Evolutionary conservation across 2,113 vertebrate genomes (phyloP).

Genomic region (Gallinago jamesoni): DNA sequence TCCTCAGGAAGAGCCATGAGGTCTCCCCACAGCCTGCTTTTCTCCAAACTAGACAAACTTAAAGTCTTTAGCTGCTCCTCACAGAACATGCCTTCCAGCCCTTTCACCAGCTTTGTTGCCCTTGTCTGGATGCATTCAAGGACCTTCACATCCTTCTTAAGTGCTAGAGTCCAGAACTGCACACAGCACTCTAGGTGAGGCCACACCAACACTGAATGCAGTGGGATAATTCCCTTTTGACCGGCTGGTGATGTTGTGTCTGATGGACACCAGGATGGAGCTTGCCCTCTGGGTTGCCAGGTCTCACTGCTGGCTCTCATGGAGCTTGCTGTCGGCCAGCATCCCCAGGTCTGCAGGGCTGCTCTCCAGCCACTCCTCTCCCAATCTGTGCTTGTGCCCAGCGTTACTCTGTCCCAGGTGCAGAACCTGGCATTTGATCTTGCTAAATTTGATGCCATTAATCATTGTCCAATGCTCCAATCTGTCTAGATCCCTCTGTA

Average conservation of each 20-base stretch:
- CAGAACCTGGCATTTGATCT: background rate
- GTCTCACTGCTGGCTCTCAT: background rate
- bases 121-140: background rate
- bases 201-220: rapidly evolving
- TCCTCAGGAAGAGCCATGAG: background rate
- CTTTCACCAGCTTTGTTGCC: background rate
- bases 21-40: background rate
- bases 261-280: rapidly evolving
- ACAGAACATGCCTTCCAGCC: background rate
- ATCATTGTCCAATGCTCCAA: background rate
- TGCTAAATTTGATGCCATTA: background rate
- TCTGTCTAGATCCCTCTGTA: background rate
- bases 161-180: background rate
- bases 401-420: background rate
- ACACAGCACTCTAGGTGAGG: background rate
- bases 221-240: rapidly evolving
- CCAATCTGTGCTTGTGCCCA: rapidly evolving
- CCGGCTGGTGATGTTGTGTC: rapidly evolving
- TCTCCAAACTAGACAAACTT: background rate
- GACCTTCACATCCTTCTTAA: background rate
- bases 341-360: background rate
- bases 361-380: background rate
- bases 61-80: background rate
- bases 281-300: background rate
- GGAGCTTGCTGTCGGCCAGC: background rate